Base-by-base conservation (phyloP, 2,113 vertebrate genomes). In the Gila orcuttii region DNA sequence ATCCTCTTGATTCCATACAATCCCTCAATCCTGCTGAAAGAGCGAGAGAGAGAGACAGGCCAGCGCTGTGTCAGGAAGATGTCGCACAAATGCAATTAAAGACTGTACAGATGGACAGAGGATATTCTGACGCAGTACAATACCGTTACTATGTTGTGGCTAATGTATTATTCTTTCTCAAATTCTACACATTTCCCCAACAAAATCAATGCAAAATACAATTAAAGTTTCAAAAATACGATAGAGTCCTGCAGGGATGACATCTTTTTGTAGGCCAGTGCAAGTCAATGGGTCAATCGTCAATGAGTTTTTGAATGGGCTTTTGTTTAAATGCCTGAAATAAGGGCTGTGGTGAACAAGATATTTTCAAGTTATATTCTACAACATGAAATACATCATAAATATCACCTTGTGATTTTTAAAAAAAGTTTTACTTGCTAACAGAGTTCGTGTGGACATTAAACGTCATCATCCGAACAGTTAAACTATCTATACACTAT, bases 1-100 rank as follows among this genome's bases (percentile, higher is more conserved):
- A 57, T 79, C 77, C 33, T 79, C 33, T 28, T 79, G 77, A 42
- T 59, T 87, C 89, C 87, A 82, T 64, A 52, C 60, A 87, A 87
- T 87, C 86, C 88, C 80, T 88, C 73, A 82, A 82, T 78, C 62
- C 89, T 2, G 55, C 83, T 59, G 77, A 71, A 84, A 86, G 47
- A 76, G 42, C 71, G 90, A 69, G 36, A 13, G 45, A 64, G 47
- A 81, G 21, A 64, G 79, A 76, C 15, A 21, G 81, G 62, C 60
- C 62, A 84, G 81, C 57, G 55, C 73, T 84, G 71, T 86, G 74
- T 82, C 85, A 79, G 36, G 86, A 83, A 19, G 12, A 60, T n/a
- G 39, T n/a, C n/a, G 33, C 50, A 62, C 5, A 52, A 31, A 71
- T n/a, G 39, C 76, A 77, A n/a, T 59, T 78, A 84, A 84, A 83